Conservation (phyloP, 2,888 invertebrate genomes). For the Abrostola triplasia region DNA sequence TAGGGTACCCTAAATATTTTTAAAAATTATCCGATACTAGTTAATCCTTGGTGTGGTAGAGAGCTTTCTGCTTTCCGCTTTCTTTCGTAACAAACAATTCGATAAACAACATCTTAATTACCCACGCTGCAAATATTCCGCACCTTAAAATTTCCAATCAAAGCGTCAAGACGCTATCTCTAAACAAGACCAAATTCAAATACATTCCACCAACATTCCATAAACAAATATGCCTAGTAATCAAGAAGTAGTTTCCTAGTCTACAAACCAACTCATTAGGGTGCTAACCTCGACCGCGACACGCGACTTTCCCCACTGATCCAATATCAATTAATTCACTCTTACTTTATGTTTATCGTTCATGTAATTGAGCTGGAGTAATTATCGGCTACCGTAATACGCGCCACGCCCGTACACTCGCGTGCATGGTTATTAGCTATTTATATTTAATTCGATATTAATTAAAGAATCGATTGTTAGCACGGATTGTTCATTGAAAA, state of each 20-base stretch:
- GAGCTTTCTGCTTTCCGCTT: too few relatives aligned
- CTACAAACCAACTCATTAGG: constrained; percentile 42
- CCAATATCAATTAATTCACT: constrained; percentile 59
- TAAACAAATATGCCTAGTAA: constrained; percentile 17
- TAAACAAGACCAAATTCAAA: background rate
- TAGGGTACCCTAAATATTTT: background rate
- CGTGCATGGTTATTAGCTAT: constrained; percentile 39
- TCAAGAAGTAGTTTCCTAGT: constrained; percentile 32
- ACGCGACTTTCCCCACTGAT: constrained; percentile 59
- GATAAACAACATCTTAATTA: too few relatives aligned
- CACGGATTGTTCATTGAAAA: too few relatives aligned
- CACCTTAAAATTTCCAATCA: too few relatives aligned
- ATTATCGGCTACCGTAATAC: constrained; percentile 53
- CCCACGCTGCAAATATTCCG: too few relatives aligned
- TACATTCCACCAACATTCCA: constrained; percentile 10
- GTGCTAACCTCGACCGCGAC: constrained; percentile 39
- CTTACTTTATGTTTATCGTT: constrained; percentile 63
- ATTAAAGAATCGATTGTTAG: constrained; percentile 3
- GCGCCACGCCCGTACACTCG: constrained; percentile 45
- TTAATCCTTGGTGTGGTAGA: too few relatives aligned
- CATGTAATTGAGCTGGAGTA: constrained; percentile 57
- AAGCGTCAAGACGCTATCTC: too few relatives aligned
- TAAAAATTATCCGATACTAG: background rate
- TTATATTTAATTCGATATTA: constrained; percentile 24
- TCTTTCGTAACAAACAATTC: too few relatives aligned